Base-by-base conservation (phyloP, 2,113 vertebrate genomes). In the Forbesichthys agassizii region DNA sequence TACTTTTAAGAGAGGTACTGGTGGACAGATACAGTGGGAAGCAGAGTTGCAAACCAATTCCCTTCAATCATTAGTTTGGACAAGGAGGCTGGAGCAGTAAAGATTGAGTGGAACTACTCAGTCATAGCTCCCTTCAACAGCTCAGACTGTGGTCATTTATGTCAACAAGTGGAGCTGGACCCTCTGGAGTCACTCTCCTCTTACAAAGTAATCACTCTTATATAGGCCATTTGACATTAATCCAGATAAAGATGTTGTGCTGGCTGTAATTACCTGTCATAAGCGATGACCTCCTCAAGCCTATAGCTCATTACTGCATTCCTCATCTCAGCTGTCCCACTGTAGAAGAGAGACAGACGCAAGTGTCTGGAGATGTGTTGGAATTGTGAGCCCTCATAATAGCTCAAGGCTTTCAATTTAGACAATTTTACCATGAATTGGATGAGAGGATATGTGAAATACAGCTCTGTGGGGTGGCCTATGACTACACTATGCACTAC, bases 201-300 rank as follows among this genome's bases (percentile, higher is more conserved):
- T 10, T 18, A 55, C 54, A 18, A 53, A 14, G 13, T 53, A 53
- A 16, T 14, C 27, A 33, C 33, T 18, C 63, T 7, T 36, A 55
- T 53, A 6, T 27, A 36, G 62, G 49, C 36, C 36, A 18, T 75
- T 69, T 66, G 55, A 64, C 54, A 53, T 16, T 70, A 75, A 75
- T 70, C 66, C 62, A 65, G 66, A 68, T 74, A 56, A 62, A 52
- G 61, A 36, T 3, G 27, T 46, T 20, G n/a, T 56, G 68, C 67
- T 66, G 58, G 67, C 55, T 75, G 54, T 75, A 75, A 75, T 75
- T 65, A 59, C 53, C 56, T 64, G 73, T 58, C 48, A 54, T 65
- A 58, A 70, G 48, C 62, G 16, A 47, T 55, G 67, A 12, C 62
- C 53, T 69, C 67, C 59, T 55, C 13, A 12, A 55, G 54, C 20